Conservation (phyloP, 1,140 invertebrate genomes). For the Lethrus apterus region DNA sequence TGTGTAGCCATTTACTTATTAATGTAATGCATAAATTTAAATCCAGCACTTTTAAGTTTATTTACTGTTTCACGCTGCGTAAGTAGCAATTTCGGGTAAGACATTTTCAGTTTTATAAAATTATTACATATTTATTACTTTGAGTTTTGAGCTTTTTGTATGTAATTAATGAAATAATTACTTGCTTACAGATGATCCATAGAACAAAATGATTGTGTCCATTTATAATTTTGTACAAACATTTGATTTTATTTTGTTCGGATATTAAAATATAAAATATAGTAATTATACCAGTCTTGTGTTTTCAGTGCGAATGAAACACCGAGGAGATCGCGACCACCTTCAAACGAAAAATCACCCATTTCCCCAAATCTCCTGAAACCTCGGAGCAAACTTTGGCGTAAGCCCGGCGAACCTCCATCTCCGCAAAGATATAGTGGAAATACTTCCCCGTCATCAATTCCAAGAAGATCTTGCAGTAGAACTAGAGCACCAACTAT, state of each 20-base stretch:
- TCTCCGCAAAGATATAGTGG: constrained; percentile 20
- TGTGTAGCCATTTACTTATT: constrained; percentile 11
- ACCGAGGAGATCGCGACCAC: constrained; percentile 21
- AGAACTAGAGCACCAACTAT: constrained; percentile 21
- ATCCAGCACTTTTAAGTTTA: constrained; percentile 26
- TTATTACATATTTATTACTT: neutral
- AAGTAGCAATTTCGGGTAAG: constrained; percentile 30
- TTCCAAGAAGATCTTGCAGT: constrained; percentile 17
- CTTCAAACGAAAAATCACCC: constrained; percentile 15
- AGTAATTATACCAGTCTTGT: constrained; percentile 1
- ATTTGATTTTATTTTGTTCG: constrained; percentile 4
- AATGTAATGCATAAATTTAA: constrained; percentile 13
- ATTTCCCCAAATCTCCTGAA: constrained; percentile 6
- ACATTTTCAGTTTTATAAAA: neutral
- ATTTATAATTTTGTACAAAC: constrained; percentile 1
- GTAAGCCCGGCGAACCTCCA: constrained; percentile 26
- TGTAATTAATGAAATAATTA: neutral
- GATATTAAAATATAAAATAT: neutral
- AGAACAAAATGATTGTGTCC: constrained; percentile 5
- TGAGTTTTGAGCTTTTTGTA: neutral
- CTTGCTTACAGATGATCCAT: neutral
- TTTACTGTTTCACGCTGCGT: constrained; percentile 26
- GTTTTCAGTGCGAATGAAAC: constrained; percentile 30
- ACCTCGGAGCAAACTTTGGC: constrained; percentile 22
- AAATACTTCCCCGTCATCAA: constrained; percentile 4